Conservation (phyloP, 30 jellyfish, hydroid and myxozoan species). For the Aurelia sp. region DNA sequence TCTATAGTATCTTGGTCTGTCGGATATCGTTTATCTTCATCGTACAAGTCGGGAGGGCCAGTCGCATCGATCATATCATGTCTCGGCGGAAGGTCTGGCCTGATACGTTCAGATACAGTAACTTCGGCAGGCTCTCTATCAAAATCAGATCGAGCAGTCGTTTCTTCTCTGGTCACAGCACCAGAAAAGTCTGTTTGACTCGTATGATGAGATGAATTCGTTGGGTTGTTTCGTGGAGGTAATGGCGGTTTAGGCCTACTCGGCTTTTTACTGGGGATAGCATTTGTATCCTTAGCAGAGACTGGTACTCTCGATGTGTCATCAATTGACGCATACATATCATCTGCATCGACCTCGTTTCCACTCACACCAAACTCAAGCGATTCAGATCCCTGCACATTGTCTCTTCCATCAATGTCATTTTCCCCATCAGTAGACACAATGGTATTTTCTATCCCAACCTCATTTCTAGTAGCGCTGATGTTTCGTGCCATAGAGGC, state of each 20-base stretch:
- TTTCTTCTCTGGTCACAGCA: not conserved
- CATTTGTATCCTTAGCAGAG: not conserved
- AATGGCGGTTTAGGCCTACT: not conserved
- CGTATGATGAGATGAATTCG: not conserved
- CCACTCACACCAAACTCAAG: not conserved
- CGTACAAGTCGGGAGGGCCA: not conserved
- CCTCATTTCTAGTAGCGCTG: not conserved
- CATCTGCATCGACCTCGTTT: slow-evolving; percentile 1
- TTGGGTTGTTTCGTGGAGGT: not conserved
- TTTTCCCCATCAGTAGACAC: not conserved
- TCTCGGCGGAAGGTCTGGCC: not conserved
- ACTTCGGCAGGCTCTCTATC: not conserved
- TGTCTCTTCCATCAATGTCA: not conserved
- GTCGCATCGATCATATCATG: not conserved
- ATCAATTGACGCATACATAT: slow-evolving; percentile 33
- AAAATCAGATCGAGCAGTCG: not conserved
- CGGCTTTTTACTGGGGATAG: not conserved
- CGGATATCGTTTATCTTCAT: not conserved
- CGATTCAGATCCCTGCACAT: not conserved
- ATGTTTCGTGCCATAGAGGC: not conserved
- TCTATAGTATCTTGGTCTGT: not conserved
- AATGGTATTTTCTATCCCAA: no score
- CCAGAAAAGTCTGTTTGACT: not conserved
- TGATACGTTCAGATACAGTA: not conserved
- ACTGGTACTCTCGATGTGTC: slow-evolving; percentile 28